Conservation (phyloP, 1,140 invertebrate genomes). For the Myzus persicae region DNA sequence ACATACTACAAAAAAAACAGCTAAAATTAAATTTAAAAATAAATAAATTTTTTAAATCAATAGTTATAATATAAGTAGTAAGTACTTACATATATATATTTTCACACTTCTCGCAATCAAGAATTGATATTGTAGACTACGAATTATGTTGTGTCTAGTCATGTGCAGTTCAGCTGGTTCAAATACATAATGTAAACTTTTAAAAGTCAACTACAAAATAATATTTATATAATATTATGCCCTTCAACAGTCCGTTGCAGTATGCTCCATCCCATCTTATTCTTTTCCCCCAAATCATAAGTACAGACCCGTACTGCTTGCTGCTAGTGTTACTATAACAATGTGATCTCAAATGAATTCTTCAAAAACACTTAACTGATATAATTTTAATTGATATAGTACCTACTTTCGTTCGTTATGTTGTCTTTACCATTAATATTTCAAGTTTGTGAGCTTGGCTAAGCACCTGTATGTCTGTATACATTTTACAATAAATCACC, state of each 20-base stretch:
- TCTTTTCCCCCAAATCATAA: neutral
- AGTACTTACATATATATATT: neutral
- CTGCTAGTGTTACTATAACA: neutral
- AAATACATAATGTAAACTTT: neutral
- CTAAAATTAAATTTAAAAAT: neutral
- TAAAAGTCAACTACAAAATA: neutral
- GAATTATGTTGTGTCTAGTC: neutral
- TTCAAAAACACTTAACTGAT: neutral
- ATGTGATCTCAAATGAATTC: neutral
- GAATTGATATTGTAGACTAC: neutral
- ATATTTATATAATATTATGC: neutral
- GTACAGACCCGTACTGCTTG: neutral
- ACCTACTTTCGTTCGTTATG: neutral
- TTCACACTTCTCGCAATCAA: neutral
- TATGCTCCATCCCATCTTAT: neutral
- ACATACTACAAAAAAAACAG: neutral
- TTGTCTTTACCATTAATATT: neutral
- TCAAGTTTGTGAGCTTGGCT: neutral
- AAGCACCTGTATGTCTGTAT: neutral
- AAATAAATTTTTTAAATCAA: neutral
- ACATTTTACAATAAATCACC: neutral
- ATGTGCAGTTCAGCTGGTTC: neutral
- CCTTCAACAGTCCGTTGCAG: neutral
- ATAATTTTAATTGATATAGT: neutral
- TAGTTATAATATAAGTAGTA: neutral